Base-by-base conservation (phyloP, 2,888 invertebrate species). In the Apamea epomidion region DNA sequence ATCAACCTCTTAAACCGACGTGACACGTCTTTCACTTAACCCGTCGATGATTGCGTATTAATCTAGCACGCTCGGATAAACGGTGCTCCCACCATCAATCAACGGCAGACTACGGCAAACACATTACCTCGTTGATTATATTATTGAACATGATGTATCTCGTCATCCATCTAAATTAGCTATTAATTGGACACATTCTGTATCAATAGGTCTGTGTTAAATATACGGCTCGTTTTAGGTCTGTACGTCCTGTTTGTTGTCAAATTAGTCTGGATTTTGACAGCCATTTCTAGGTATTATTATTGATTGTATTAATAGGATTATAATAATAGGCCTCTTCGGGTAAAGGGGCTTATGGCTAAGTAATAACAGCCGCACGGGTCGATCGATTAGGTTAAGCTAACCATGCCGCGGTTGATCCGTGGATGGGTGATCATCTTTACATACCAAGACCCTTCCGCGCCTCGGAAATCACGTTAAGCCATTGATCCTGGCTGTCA, bases 11-110 rank as follows among this genome's bases (percentile, higher is more conserved):
- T 60, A 73, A 60, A 58, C 51, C n/a, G 42, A 37, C 69, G 72
- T 75, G 73, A 76, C 76, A 76, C 73, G 69, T 73, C 79, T 79
- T 84, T 77, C 77, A 75, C 81, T 84, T 84, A 88, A 79, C 75
- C 78, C 72, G 70, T 72, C 90, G 74, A 88, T 88, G 79, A 88
- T 88, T 84, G 88, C 90, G 70, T 86, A 84, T 88, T 90, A 89
- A 88, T 90, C 80, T 84, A 68, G 70, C 75, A 77, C n/a, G 71
- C 58, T 74, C 29, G 45, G 69, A 83, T 83, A 80, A 64, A 71
- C 75, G 77, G 60, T 71, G 76, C 45, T 81, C 32, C 42, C 62
- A 68, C 76, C 81, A 90, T 88, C 90, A 87, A 88, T 88, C 88
- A 88, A 73, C 51, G 42, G 71, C 58, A 68, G 69, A 75, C 76